These are phyloP conservation scores for Aurelia sp. DNA, from an alignment of 30 jellyfish, hydroid and myxozoan genomes.

Conservation along the genomic window DNA sequence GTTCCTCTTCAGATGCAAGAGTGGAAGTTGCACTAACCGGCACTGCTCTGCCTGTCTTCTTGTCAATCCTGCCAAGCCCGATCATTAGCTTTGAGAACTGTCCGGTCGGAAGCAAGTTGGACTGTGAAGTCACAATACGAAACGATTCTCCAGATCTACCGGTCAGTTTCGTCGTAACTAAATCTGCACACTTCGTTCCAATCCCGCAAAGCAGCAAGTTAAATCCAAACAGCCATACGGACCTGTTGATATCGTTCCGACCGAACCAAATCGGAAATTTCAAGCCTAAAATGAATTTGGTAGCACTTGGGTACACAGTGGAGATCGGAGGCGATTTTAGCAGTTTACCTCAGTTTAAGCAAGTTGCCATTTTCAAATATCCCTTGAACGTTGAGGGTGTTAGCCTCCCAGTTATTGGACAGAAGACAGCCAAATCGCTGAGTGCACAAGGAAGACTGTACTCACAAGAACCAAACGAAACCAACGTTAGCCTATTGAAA, in stretches of 20 bases:
- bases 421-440: constrained; percentile 56
- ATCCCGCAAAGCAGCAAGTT: constrained; percentile 67
- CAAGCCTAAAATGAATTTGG: constrained; percentile 55
- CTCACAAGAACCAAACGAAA: constrained; percentile 45
- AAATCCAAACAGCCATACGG: constrained; percentile 59
- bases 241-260: constrained; percentile 70
- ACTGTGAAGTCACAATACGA: constrained; percentile 49
- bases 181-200: constrained; percentile 84
- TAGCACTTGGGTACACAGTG: constrained; percentile 67
- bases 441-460: constrained; percentile 62
- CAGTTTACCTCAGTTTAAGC: constrained; percentile 59
- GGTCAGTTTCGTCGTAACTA: constrained; percentile 49
- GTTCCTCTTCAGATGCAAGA: constrained; percentile 56
- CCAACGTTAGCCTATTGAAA: not conserved
- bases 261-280: constrained; percentile 90
- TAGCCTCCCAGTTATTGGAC: constrained; percentile 65
- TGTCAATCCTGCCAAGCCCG: constrained; percentile 83
- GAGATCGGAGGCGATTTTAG: constrained; percentile 43
- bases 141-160: constrained; percentile 82
- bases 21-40: constrained; percentile 93
- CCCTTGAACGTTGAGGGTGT: constrained; percentile 59
- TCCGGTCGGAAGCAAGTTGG: constrained; percentile 67
- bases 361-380: constrained; percentile 48
- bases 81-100: constrained; percentile 74
- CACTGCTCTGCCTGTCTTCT: constrained; percentile 87